phyloP scores from a whole-genome alignment of 2,888 invertebrate species.

The Nycteola revayana region DNA sequence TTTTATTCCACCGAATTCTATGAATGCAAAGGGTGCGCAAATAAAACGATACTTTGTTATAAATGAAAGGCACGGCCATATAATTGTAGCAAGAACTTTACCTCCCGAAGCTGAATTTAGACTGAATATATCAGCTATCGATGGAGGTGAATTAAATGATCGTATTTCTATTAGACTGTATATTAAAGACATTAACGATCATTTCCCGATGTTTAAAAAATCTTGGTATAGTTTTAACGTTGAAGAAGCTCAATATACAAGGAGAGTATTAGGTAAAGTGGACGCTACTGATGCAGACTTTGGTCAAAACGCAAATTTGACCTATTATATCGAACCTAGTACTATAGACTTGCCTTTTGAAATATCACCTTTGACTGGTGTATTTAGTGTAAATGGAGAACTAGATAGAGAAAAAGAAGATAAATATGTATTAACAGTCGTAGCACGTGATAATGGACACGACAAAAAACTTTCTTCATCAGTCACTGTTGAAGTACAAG shows the following conservation, averaged over 20 bases:
- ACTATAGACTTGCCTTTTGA: slow-evolving; percentile 84
- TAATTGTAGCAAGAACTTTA: slow-evolving; percentile 86
- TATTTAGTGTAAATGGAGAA: slow-evolving; percentile 87
- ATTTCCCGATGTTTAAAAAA: slow-evolving; percentile 91
- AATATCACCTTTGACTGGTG: slow-evolving; percentile 86
- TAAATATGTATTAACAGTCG: slow-evolving; percentile 86
- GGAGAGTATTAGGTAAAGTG: slow-evolving; percentile 87
- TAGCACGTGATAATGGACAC: slow-evolving; percentile 88
- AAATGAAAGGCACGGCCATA: slow-evolving; percentile 88
- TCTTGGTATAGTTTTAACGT: slow-evolving; percentile 92
- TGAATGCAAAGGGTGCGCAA: slow-evolving; percentile 66
- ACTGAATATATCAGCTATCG: slow-evolving; percentile 88
- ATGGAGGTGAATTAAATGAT: slow-evolving; percentile 88
- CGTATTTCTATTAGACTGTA: slow-evolving; percentile 86
- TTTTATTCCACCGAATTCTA: slow-evolving; percentile 80
- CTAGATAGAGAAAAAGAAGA: slow-evolving; percentile 89
- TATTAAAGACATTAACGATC: slow-evolving; percentile 91
- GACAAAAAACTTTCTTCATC: slow-evolving; percentile 84
- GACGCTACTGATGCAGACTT: slow-evolving; percentile 91
- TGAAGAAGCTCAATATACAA: slow-evolving; percentile 88
- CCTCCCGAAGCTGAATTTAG: slow-evolving; percentile 89
- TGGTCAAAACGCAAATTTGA: slow-evolving; percentile 89
- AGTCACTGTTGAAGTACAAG: slow-evolving; percentile 90
- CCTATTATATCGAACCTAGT: slow-evolving; percentile 83
- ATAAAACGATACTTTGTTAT: slow-evolving; percentile 87